phyloP scores from a whole-genome alignment of 2,888 invertebrate genomes.

The Periphyllus acericola region DNA sequence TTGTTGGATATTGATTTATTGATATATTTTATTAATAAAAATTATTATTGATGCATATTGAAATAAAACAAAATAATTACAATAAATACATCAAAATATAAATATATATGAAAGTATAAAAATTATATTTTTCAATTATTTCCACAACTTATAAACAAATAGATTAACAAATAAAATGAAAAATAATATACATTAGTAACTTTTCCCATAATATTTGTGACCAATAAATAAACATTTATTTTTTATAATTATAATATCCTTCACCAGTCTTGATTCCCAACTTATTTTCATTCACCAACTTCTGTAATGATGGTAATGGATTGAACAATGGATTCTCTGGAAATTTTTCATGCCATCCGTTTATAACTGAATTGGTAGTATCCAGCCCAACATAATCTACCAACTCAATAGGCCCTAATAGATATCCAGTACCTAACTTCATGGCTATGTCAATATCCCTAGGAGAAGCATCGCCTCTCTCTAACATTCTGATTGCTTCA shows the following conservation, averaged over 20 bases:
- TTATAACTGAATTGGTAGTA: conserved; percentile 79
- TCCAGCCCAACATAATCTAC: conserved; percentile 87
- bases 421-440: conserved; percentile 89
- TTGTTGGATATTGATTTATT: background rate
- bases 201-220: background rate
- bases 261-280: conserved; percentile 82
- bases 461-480: conserved; percentile 80
- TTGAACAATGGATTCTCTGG: conserved; percentile 77
- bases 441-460: conserved; percentile 87
- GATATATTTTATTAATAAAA: conserved; percentile 1
- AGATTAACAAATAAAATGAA: background rate
- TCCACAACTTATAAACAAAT: background rate
- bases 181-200: background rate
- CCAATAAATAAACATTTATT: conserved; percentile 62
- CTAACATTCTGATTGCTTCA: conserved; percentile 83
- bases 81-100: background rate
- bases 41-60: background rate
- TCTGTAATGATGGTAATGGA: conserved; percentile 74
- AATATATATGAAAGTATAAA: background rate
- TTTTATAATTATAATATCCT: conserved; percentile 83
- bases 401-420: conserved; percentile 90
- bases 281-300: conserved; percentile 82
- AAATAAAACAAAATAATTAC: background rate
- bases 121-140: background rate
- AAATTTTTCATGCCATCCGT: conserved; percentile 81